Base-by-base conservation (phyloP, 2,888 invertebrate genomes). In the Listrodromus nycthemerus region DNA sequence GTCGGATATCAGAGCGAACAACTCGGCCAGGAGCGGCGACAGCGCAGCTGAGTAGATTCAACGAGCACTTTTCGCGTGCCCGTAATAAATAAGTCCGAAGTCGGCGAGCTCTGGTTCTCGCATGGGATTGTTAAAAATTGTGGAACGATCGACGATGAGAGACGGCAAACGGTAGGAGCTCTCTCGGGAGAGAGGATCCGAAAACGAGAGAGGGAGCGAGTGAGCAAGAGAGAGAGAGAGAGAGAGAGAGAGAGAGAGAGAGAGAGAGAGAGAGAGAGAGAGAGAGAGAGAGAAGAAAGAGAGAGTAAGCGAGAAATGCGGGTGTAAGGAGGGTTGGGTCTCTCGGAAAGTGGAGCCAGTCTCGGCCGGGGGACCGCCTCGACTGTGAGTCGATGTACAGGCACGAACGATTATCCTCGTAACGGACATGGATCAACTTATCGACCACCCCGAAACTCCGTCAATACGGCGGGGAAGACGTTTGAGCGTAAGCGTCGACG, bases 271-370 rank as follows among this genome's bases (percentile, higher is more conserved):
- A 83, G 55, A 69, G 55, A 71, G 24, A 69, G 70, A 80, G 82
- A 80, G 80, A 7, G 80, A 79, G 80, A 58, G 85, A 89, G 87
- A 80, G 77, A 37, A n/a, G n/a, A n/a, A n/a, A n/a, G n/a, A n/a
- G n/a, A n/a, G n/a, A n/a, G n/a, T n/a, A n/a, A 61, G 58, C 41
- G 79, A 89, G 88, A 90, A 91, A 90, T 89, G 89, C 89, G 90
- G 89, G 89, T 86, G 90, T 91, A 89, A 91, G 89, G 89, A 91
- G 91, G 90, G 90, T 91, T 90, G 91, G 91, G 91, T 91, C 88
- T 85, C 70, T 48, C 76, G 76, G 71, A 80, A 80, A 86, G 84
- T 86, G 84, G 82, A 82, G 80, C 75, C 76, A 74, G 74, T 74
- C 45, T 69, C 27, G 33, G 48, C 30, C 21, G 48, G 48, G 63